Evolutionary conservation across 2,888 invertebrate genomes (phyloP), one percentile per base, ranked within the genome.

Genomic region (Timandra comae): DNA sequence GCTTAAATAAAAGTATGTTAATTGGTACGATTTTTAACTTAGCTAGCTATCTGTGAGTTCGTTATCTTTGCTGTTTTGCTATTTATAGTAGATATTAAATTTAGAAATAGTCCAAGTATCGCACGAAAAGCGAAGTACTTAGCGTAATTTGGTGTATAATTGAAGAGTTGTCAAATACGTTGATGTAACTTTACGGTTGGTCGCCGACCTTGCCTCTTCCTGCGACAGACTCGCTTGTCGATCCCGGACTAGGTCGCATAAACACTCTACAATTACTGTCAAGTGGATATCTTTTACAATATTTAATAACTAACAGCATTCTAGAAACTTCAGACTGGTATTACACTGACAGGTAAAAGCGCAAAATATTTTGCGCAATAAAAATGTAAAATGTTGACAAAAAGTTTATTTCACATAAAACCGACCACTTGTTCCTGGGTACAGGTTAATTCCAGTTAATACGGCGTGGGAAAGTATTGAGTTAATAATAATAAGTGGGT

Each of bases 131-230:
- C n/a, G n/a, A n/a, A n/a, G n/a, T n/a, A n/a, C n/a, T n/a, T n/a
- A n/a, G n/a, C n/a, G n/a, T n/a, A n/a, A n/a, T n/a, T n/a, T n/a
- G n/a, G n/a, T n/a, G 35, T 37, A 29, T 37, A 38, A 35, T 33
- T 35, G 37, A 49, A 52, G 44, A 53, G 62, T 63, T 68, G 74
- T 73, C 73, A 72, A n/a, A 70, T 72, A 60, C 33, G 68, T 66
- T 66, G 60, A 70, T 11, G 74, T 69, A 73, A 74, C 68, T 80
- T 78, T 72, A 84, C 78, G 84, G 65, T 74, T 74, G 76, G 66
- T 49, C 63, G 79, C 81, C 77, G 81, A 75, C 81, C 78, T 80
- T 82, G 80, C 76, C 74, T 71, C 70, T 77, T 80, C 81, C 77
- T 80, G 78, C 61, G 52, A 46, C 57, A n/a, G 57, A 54, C 52